Conservation (phyloP, 2,888 invertebrate genomes). For the Acanthosepion pharaonis region DNA sequence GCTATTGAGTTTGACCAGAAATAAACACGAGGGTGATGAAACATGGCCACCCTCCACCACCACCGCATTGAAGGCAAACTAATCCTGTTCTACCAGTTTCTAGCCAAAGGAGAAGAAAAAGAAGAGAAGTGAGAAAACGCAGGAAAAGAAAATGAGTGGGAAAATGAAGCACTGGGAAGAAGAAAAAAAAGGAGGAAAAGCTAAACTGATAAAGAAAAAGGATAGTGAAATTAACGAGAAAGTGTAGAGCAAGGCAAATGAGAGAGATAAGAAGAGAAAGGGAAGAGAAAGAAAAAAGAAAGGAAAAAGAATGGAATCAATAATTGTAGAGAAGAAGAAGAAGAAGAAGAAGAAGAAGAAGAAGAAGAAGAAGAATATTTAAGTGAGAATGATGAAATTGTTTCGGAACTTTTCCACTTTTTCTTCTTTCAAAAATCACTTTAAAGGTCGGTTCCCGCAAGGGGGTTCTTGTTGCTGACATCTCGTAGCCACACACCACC, state of each 20-base stretch:
- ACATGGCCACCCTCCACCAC: not conserved
- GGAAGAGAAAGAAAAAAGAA: not conserved
- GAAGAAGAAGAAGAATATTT: not conserved
- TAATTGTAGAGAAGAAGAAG: not conserved
- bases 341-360: conserved; percentile 33
- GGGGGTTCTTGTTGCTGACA: conserved; percentile 23
- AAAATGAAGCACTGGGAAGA: not conserved
- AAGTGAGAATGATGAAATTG: not conserved
- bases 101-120: not conserved
- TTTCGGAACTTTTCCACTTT: not conserved
- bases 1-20: conserved; percentile 33
- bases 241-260: not conserved
- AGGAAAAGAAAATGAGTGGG: not conserved
- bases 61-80: not conserved
- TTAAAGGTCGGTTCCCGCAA: conserved; percentile 10
- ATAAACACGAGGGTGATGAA: conserved; percentile 22
- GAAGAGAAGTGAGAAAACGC: not conserved
- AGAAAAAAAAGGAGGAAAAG: no score
- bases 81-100: not conserved
- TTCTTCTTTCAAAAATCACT: not conserved
- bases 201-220: not conserved
- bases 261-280: not conserved
- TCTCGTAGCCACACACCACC: not conserved
- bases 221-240: not conserved
- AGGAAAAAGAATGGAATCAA: not conserved